Evolutionary conservation across 2,888 invertebrate species (phyloP).

Genomic region (Andrena trimmerana): DNA sequence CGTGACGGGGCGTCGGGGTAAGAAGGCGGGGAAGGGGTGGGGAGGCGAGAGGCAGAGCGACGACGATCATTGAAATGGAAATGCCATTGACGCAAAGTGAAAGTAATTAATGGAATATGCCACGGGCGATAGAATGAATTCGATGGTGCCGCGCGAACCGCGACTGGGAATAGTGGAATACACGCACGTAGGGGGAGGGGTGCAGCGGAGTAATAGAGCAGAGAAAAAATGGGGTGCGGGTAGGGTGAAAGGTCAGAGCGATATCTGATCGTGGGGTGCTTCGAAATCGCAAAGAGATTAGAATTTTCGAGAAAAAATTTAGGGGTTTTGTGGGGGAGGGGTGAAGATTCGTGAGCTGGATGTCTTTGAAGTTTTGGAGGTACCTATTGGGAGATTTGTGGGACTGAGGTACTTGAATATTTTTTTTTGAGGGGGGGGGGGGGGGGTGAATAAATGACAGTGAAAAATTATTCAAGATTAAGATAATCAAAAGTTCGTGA

Average conservation of each 20-base stretch:
- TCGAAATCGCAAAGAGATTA: neutral
- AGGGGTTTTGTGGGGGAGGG: no score
- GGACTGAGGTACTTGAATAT: no score
- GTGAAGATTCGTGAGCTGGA: no score
- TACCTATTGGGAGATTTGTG: no score
- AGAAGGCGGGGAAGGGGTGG: neutral
- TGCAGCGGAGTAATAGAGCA: slow-evolving; percentile 7
- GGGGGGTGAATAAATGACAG: no score
- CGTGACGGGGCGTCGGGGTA: slow-evolving; percentile 27
- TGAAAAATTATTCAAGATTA: no score
- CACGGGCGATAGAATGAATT: slow-evolving; percentile 71
- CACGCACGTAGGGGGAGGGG: slow-evolving; percentile 18
- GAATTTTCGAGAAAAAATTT: neutral
- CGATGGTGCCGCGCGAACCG: slow-evolving; percentile 61
- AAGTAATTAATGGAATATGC: slow-evolving; percentile 78
- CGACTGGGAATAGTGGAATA: slow-evolving; percentile 53
- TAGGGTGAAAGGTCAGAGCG: slow-evolving; percentile 17
- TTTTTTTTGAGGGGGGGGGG: no score
- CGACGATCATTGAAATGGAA: slow-evolving; percentile 75
- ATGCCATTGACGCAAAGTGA: slow-evolving; percentile 77
- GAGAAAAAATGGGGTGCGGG: slow-evolving; percentile 11
- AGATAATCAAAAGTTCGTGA: no score
- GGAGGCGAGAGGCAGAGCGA: slow-evolving; percentile 16
- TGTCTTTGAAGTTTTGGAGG: no score
- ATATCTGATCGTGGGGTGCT: neutral